phyloP scores from a whole-genome alignment of 2,888 invertebrate species.

The Lampropteryx suffumata region DNA sequence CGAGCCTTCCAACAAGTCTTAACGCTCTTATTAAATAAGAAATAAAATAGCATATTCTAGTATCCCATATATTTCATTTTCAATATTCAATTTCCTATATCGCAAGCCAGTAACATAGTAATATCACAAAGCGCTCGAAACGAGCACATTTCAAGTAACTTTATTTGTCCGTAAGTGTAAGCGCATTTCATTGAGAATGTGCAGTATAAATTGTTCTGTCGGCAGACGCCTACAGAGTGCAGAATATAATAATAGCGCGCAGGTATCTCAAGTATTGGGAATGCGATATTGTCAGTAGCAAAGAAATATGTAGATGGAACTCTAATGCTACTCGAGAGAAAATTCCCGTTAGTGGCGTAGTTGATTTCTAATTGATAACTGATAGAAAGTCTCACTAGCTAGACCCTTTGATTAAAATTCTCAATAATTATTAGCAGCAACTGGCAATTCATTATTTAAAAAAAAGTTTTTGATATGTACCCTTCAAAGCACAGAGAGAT shows the following conservation, averaged over 20 bases:
- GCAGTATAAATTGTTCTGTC: conserved; percentile 38
- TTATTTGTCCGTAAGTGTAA: conserved; percentile 35
- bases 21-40: too few relatives aligned
- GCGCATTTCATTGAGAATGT: conserved; percentile 24
- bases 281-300: conserved; percentile 34
- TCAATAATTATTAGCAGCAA: too few relatives aligned
- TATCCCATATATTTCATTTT: not conserved
- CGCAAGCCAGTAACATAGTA: conserved; percentile 17
- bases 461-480: too few relatives aligned
- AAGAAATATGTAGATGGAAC: conserved; percentile 21
- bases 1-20: too few relatives aligned
- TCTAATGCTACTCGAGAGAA: conserved; percentile 9
- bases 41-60: not conserved
- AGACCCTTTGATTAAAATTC: too few relatives aligned
- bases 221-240: conserved; percentile 35
- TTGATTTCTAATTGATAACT: conserved; percentile 7
- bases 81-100: conserved; percentile 5
- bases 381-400: too few relatives aligned
- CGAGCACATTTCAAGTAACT: conserved; percentile 29
- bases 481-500: too few relatives aligned
- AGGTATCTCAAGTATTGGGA: conserved; percentile 32
- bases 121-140: conserved; percentile 24
- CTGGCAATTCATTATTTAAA: too few relatives aligned
- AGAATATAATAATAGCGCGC: conserved; percentile 21
- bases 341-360: not conserved